A percentile compares a stretch with the other conserved stretches of the same genome.
Conservation (phyloP, 2,113 vertebrate species). For the Deroptyus accipitrinus region DNA sequence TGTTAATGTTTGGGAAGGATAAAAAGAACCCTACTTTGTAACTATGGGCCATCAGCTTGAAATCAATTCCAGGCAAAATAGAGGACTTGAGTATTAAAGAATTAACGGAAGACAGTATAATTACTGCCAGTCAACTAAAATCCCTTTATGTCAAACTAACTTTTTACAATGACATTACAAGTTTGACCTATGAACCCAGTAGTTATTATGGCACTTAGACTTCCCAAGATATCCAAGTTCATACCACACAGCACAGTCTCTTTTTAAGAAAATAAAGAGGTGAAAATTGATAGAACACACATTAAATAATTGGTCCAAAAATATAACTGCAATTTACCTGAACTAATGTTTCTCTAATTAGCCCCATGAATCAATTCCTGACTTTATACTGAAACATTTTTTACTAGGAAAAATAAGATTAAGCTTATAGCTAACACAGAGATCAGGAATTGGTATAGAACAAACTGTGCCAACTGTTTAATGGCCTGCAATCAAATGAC, state of each 20-base stretch:
- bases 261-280: neutral
- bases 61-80: neutral
- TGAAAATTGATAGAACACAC: neutral
- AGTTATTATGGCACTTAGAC: neutral
- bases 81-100: neutral
- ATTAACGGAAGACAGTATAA: neutral
- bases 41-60: neutral
- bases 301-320: neutral
- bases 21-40: neutral
- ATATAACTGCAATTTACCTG: neutral
- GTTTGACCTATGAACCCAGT: neutral
- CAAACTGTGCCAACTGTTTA: neutral
- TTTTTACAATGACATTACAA: neutral
- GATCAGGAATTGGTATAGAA: neutral
- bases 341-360: neutral
- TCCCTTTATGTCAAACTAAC: neutral
- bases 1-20: neutral
- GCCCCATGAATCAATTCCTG: neutral
- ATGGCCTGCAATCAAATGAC: neutral
- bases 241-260: neutral
- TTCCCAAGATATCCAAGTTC: neutral
- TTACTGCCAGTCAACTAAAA: neutral
- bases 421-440: neutral
- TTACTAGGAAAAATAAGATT: neutral
- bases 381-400: neutral